Percentiles rank a stretch among this genome's conserved stretches.
Evolutionary conservation across 2,797 vertebrate species (phyloP).

Genomic region (Sebastes matsubarae): DNA sequence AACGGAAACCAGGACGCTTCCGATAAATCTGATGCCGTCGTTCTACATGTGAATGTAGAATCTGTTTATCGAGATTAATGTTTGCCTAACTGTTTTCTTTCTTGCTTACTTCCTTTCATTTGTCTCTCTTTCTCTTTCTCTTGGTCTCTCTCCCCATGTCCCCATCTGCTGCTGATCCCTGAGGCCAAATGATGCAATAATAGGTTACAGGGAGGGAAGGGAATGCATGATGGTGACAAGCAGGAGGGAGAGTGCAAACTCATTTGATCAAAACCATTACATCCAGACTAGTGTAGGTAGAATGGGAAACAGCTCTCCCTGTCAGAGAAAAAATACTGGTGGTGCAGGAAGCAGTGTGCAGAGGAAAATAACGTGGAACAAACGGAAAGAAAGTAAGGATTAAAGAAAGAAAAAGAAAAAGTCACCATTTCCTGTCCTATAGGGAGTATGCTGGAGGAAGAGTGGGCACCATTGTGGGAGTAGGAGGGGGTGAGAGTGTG

Average conservation of each 20-base stretch:
- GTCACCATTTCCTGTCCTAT: conserved; percentile 83
- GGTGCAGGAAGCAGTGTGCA: neutral
- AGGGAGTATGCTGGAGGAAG: conserved; percentile 77
- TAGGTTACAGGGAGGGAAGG: conserved; percentile 2
- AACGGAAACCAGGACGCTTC: no score
- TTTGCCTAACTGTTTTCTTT: neutral
- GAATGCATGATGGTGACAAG: neutral
- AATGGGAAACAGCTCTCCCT: conserved; percentile 17
- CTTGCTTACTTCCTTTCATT: neutral
- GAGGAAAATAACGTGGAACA: conserved; percentile 9
- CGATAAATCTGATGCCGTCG: no score
- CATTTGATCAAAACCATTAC: conserved; percentile 29
- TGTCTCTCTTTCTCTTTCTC: neutral
- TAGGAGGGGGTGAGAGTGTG: conserved; percentile 26
- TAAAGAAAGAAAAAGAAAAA: conserved; percentile 15
- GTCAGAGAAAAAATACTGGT: neutral
- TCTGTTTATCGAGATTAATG: neutral
- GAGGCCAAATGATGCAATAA: conserved; percentile 26
- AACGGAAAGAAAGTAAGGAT: conserved; percentile 5
- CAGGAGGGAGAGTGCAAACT: conserved; percentile 2
- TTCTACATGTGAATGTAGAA: no score
- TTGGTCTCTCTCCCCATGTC: neutral
- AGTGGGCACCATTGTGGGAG: conserved; percentile 67
- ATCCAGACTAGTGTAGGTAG: conserved; percentile 7
- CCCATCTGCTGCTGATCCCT: conserved; percentile 7